A percentile compares a stretch with the other conserved stretches of the same genome.
phyloP scores from a whole-genome alignment of 2,113 vertebrate genomes.

The Bambusicola thoracicus region DNA sequence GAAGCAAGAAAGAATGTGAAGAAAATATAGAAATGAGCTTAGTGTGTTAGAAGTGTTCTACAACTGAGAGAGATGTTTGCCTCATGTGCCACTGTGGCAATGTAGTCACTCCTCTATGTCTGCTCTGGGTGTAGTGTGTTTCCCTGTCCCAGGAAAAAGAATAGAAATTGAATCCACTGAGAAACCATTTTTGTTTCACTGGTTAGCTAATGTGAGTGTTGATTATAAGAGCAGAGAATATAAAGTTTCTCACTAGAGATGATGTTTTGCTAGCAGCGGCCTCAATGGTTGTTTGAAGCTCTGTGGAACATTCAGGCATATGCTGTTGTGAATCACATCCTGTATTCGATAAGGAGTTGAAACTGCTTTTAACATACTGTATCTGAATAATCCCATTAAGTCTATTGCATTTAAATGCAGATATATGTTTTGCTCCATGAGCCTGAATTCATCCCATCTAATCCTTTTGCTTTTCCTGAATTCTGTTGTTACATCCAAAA shows the following conservation, averaged over 20 bases:
- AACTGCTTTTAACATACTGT: neutral
- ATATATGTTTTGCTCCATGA: neutral
- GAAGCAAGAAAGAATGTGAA: neutral
- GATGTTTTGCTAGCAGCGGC: neutral
- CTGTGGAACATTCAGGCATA: neutral
- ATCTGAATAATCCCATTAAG: neutral
- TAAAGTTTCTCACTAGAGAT: neutral
- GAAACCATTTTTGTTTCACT: neutral
- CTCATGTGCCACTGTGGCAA: fast-evolving
- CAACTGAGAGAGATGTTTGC: neutral
- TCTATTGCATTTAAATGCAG: neutral
- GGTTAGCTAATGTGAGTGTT: neutral
- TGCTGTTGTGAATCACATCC: neutral
- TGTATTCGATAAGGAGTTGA: neutral
- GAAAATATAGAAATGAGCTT: neutral
- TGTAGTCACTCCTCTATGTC: neutral
- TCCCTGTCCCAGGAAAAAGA: neutral
- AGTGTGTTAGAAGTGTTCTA: neutral
- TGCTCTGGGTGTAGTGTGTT: neutral
- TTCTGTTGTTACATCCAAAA: neutral
- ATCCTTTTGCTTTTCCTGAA: neutral
- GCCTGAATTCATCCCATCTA: neutral
- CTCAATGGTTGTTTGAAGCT: neutral
- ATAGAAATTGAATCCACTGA: neutral
- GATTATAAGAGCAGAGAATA: neutral